These are phyloP conservation scores for Lepilemur ruficaudatus DNA, from an alignment of 2,797 vertebrate species.

Conservation along the genomic window DNA sequence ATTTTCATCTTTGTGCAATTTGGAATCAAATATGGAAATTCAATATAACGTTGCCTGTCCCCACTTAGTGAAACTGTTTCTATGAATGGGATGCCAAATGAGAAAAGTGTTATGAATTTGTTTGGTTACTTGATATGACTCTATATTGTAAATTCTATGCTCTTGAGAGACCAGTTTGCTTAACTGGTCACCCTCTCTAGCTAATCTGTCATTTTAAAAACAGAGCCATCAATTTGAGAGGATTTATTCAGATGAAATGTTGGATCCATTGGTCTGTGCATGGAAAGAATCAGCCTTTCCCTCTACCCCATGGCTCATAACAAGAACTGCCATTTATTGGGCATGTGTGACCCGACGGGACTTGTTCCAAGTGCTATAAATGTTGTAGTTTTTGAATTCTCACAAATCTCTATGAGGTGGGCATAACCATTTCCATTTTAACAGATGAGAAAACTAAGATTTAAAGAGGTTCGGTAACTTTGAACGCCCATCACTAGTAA, in stretches of 20 bases:
- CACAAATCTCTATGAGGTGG: not conserved
- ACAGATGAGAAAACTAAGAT: not conserved
- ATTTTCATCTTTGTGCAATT: not conserved
- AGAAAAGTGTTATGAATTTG: not conserved
- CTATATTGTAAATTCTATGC: not conserved
- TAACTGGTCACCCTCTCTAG: not conserved
- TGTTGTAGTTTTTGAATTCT: not conserved
- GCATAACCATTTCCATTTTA: not conserved
- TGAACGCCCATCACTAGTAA: not conserved
- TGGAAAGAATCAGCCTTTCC: not conserved
- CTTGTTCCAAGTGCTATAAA: not conserved
- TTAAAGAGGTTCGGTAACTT: not conserved
- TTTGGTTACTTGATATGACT: no score
- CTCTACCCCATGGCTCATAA: rapidly evolving
- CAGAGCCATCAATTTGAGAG: not conserved
- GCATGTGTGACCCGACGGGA: not conserved
- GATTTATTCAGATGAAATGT: not conserved
- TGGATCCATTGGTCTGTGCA: rapidly evolving
- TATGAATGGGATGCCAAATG: not conserved
- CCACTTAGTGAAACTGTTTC: not conserved
- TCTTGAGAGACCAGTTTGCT: not conserved
- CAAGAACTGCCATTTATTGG: not conserved
- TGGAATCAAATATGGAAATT: not conserved
- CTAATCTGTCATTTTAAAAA: not conserved
- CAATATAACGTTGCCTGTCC: not conserved